phyloP scores from a whole-genome alignment of 2,888 invertebrate genomes.

The Caenorhabditis sp. region DNA sequence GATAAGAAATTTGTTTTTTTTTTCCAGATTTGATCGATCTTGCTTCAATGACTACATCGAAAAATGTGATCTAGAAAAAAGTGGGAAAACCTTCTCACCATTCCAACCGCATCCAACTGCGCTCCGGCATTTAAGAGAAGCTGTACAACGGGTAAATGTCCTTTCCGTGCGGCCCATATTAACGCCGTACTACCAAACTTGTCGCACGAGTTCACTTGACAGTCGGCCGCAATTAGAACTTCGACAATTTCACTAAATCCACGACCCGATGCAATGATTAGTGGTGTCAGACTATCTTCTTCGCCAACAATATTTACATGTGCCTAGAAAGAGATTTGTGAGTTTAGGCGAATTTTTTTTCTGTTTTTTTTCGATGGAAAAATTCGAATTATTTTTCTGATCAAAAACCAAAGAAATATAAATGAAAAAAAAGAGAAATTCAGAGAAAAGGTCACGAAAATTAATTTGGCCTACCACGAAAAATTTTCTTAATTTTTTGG shows the following conservation, averaged over 20 bases:
- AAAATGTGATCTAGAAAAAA: too few species aligned
- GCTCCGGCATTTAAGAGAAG: constrained; percentile 85
- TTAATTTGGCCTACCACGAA: too few species aligned
- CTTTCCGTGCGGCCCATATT: constrained; percentile 91
- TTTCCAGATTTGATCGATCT: too few species aligned
- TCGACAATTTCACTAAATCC: constrained; percentile 86
- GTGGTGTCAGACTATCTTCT: constrained; percentile 72
- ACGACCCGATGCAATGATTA: constrained; percentile 76
- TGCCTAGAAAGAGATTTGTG: constrained; percentile 73
- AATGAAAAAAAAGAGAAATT: too few species aligned
- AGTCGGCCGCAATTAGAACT: constrained; percentile 82
- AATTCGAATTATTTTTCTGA: too few species aligned
- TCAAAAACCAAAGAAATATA: too few species aligned
- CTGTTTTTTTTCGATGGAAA: too few species aligned
- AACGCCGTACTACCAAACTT: constrained; percentile 76
- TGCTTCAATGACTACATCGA: too few species aligned
- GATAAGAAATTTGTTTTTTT: too few species aligned
- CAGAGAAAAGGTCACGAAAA: too few species aligned
- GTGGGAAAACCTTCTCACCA: constrained; percentile 76
- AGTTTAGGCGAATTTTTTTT: background rate
- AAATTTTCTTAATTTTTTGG: too few species aligned
- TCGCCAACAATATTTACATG: constrained; percentile 95
- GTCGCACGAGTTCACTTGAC: constrained; percentile 68
- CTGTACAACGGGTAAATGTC: constrained; percentile 80
- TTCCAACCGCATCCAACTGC: constrained; percentile 88